phyloP scores from a whole-genome alignment of 2,888 invertebrate genomes.

The Nemotelus pantherinus region DNA sequence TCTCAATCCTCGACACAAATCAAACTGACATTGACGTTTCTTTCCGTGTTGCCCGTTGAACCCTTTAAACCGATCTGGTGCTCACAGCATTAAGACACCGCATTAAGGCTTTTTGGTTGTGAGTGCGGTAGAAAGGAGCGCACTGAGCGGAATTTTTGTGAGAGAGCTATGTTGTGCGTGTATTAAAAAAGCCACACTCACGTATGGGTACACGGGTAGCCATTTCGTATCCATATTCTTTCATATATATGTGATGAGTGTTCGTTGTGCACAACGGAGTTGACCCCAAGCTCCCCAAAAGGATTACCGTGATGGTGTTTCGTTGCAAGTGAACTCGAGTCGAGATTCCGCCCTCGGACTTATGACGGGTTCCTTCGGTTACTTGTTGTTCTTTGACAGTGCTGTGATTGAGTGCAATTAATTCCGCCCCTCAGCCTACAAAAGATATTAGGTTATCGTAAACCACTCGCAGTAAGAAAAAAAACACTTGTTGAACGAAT shows the following conservation, averaged over 20 bases:
- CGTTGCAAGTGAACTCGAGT: slow-evolving; percentile 21
- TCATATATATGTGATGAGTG: not conserved
- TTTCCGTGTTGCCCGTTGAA: too few species aligned
- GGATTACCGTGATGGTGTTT: slow-evolving; percentile 33
- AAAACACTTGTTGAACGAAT: slow-evolving; percentile 39
- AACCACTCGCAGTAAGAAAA: not conserved
- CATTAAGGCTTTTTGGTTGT: too few species aligned
- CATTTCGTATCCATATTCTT: too few species aligned
- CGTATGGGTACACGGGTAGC: too few species aligned
- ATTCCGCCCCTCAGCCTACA: slow-evolving; percentile 34
- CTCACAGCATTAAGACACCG: too few species aligned
- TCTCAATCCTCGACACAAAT: too few species aligned
- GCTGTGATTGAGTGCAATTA: slow-evolving; percentile 12
- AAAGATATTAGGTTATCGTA: not conserved
- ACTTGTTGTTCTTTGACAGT: slow-evolving; percentile 8
- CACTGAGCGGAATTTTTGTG: too few species aligned
- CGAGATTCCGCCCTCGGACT: slow-evolving; percentile 38
- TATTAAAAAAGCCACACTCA: too few species aligned
- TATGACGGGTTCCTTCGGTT: slow-evolving; percentile 43
- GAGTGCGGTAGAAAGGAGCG: too few species aligned
- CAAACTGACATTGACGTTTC: too few species aligned
- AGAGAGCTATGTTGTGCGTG: too few species aligned
- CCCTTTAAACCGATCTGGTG: too few species aligned
- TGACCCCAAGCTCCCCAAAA: slow-evolving; percentile 22
- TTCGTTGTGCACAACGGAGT: slow-evolving; percentile 16